These are phyloP conservation scores for Pipra filicauda DNA, from an alignment of 2,113 vertebrate genomes.

Conservation along the genomic window DNA sequence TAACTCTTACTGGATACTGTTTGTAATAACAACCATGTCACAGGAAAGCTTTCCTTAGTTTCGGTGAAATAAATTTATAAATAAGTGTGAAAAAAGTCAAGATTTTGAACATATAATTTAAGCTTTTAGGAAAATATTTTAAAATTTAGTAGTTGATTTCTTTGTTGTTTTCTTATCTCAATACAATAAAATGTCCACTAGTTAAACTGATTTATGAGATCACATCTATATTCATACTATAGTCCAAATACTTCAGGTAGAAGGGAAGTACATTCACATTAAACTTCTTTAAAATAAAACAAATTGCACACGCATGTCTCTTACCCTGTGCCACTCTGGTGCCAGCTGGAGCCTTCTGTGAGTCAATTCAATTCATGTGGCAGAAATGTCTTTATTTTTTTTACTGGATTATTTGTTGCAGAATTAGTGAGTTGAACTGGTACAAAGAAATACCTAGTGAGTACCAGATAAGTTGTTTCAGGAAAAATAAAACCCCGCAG, in stretches of 20 bases:
- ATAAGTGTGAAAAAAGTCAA: neutral
- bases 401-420: neutral
- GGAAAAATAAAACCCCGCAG: neutral
- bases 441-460: neutral
- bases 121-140: neutral
- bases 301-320: neutral
- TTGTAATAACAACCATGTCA: neutral
- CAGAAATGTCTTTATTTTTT: neutral
- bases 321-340: neutral
- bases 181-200: neutral
- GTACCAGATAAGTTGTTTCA: neutral
- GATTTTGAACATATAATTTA: neutral
- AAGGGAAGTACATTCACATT: neutral
- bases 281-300: neutral
- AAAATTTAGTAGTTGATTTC: neutral
- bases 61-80: neutral
- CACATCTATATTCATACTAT: neutral
- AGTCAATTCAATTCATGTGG: neutral
- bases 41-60: neutral
- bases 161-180: neutral
- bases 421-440: neutral
- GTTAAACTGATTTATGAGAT: neutral
- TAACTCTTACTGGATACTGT: neutral
- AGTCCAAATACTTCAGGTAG: neutral
- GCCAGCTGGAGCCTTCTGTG: fast-evolving